Evolutionary conservation across 2,888 invertebrate genomes (phyloP).

Genomic region (Tolmerus cingulatus): DNA sequence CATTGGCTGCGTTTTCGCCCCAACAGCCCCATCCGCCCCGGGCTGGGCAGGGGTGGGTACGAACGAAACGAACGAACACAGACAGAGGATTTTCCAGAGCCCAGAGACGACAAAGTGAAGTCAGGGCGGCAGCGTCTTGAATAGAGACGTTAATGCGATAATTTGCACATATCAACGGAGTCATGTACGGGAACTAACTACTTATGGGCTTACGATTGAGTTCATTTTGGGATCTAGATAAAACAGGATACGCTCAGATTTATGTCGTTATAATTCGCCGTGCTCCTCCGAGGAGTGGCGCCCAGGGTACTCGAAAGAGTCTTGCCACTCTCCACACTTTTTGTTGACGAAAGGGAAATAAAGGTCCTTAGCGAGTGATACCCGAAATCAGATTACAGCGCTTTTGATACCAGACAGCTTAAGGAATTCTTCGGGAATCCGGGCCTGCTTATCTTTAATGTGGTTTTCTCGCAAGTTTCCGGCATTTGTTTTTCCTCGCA

Average conservation of each 20-base stretch:
- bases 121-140: neutral
- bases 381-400: neutral
- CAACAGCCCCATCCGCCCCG: neutral
- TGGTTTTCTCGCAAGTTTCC: neutral
- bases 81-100: neutral
- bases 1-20: neutral
- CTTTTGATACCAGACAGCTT: neutral
- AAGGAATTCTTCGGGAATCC: neutral
- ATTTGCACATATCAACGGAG: conserved; percentile 41
- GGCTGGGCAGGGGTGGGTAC: neutral
- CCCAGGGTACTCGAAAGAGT: neutral
- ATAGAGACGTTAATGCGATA: conserved; percentile 40
- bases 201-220: conserved; percentile 43
- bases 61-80: neutral
- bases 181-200: conserved; percentile 42
- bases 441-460: neutral
- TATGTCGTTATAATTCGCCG: conserved; percentile 39
- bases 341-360: conserved; percentile 25
- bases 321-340: neutral
- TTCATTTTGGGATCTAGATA: conserved; percentile 40
- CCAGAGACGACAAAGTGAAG: neutral
- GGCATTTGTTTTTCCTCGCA: neutral
- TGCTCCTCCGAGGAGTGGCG: neutral
- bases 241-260: conserved; percentile 36
- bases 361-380: conserved; percentile 1